Percentiles rank a stretch among this genome's conserved stretches.
Conservation (phyloP, 2,888 invertebrate genomes). For the Polydrusus pterygomalis region DNA sequence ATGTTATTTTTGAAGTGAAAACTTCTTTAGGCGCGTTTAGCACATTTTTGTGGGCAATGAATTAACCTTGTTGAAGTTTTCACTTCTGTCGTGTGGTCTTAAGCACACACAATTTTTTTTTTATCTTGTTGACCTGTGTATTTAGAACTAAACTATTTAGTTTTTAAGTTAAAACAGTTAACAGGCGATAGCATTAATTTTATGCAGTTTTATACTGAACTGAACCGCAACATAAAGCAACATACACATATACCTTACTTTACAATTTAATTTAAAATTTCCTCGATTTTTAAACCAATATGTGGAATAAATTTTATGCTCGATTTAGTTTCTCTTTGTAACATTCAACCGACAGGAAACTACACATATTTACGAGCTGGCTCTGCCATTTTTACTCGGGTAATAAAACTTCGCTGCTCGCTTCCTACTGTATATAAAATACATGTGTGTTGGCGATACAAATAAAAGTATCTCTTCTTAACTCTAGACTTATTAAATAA, state of each 20-base stretch:
- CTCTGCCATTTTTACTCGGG: slow-evolving; percentile 22
- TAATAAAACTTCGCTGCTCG: slow-evolving; percentile 8
- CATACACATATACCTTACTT: slow-evolving; percentile 5
- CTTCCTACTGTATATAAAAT: slow-evolving; percentile 12
- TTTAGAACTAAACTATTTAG: no score
- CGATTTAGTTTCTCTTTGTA: slow-evolving; percentile 24
- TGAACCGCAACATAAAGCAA: slow-evolving; percentile 7
- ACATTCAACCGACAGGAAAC: slow-evolving; percentile 18
- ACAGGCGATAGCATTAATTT: neutral
- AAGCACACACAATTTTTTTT: no score
- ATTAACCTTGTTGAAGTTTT: no score
- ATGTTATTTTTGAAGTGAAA: no score
- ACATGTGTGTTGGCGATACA: neutral
- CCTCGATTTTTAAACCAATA: slow-evolving; percentile 16
- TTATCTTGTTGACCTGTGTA: no score
- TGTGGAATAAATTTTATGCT: slow-evolving; percentile 22
- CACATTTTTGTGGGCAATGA: no score
- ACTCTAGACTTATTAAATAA: neutral
- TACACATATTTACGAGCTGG: slow-evolving; percentile 25
- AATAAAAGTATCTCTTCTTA: neutral
- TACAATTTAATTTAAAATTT: neutral
- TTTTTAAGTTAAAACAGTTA: no score
- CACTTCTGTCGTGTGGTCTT: no score
- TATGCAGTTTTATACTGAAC: neutral
- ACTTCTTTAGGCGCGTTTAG: no score